Percentiles rank a stretch among this genome's conserved stretches.
These are phyloP conservation scores for Phyto melanocephala DNA, from an alignment of 2,888 invertebrate genomes.

Conservation along the genomic window DNA sequence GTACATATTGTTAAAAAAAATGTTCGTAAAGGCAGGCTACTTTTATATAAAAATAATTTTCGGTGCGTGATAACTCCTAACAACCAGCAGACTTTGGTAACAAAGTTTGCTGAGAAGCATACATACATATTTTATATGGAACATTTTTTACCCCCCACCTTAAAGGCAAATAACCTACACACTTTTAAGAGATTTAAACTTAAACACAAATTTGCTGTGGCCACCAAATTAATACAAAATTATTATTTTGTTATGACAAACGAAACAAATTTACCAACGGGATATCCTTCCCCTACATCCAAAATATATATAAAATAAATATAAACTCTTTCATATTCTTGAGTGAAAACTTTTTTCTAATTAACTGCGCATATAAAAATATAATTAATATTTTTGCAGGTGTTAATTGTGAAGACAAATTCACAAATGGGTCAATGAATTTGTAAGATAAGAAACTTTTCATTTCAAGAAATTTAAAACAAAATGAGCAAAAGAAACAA, in stretches of 20 bases:
- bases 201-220: no score
- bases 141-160: no score
- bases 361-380: neutral
- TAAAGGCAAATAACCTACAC: no score
- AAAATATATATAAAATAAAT: neutral
- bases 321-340: neutral
- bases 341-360: neutral
- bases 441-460: conserved; percentile 6
- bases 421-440: conserved; percentile 40
- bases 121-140: no score
- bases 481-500: neutral
- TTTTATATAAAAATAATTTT: neutral
- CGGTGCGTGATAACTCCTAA: conserved; percentile 17
- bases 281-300: neutral
- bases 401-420: conserved; percentile 45
- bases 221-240: no score
- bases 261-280: neutral
- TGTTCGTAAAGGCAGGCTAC: conserved; percentile 6
- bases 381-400: conserved; percentile 44
- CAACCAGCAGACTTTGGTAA: neutral
- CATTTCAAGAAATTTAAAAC: neutral
- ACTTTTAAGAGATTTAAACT: no score
- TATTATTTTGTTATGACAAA: no score
- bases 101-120: conserved; percentile 8
- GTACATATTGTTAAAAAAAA: neutral